Conservation (phyloP, 2,113 vertebrate species). For the Stegostoma tigrinum region DNA sequence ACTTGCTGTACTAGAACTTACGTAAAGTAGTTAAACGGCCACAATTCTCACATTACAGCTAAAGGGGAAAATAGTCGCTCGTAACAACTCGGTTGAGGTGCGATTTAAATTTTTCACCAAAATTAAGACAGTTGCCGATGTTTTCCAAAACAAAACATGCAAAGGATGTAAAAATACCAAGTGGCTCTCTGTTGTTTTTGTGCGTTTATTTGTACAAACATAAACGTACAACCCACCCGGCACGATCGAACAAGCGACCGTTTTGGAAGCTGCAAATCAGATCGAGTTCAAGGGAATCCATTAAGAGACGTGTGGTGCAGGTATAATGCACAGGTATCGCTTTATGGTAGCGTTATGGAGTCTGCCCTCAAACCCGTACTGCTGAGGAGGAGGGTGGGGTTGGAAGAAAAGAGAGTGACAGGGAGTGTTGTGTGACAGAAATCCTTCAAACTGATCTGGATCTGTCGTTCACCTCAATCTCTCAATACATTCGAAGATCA, state of each 20-base stretch:
- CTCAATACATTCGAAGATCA: too few species aligned
- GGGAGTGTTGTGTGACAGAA: too few species aligned
- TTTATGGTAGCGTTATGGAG: background rate
- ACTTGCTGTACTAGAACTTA: background rate
- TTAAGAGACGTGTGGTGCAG: background rate
- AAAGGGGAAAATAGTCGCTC: background rate
- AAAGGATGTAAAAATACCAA: background rate
- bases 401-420: background rate
- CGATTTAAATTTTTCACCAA: background rate
- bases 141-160: background rate
- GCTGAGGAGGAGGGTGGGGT: too few species aligned
- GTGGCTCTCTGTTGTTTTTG: background rate
- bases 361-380: background rate
- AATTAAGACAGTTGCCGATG: background rate
- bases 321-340: background rate
- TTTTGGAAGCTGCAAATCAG: slow-evolving; percentile 13
- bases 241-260: background rate
- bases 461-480: too few species aligned
- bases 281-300: background rate
- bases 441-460: too few species aligned
- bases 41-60: background rate
- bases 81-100: background rate
- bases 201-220: background rate
- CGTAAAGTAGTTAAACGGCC: background rate
- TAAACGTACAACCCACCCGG: background rate